These are phyloP conservation scores for Halocynthia roretzi DNA, from an alignment of 23 tunicate species.

Conservation along the genomic window DNA sequence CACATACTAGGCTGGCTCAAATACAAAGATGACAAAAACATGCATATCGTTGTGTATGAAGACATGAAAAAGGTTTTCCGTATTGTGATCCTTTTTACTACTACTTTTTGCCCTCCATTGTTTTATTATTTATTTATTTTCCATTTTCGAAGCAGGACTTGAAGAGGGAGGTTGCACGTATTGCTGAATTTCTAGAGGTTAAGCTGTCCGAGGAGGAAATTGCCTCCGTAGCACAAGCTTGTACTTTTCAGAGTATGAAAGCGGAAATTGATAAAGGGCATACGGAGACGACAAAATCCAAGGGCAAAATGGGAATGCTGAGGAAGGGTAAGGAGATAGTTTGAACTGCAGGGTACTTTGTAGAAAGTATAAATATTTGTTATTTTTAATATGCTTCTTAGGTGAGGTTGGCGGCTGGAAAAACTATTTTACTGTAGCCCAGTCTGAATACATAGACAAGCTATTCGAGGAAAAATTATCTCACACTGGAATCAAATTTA, in stretches of 20 bases:
- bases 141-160: constrained; percentile 8
- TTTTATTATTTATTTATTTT: too few species aligned
- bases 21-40: neutral
- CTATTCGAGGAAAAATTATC: constrained; percentile 22
- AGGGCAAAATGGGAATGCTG: too few species aligned
- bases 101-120: too few species aligned
- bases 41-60: neutral
- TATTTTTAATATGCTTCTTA: neutral
- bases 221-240: neutral
- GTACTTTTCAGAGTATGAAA: constrained; percentile 14
- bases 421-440: constrained; percentile 23
- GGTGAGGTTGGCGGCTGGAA: constrained; percentile 45
- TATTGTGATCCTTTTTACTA: too few species aligned
- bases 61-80: constrained; percentile 10
- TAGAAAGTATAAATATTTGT: too few species aligned
- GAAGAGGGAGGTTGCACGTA: neutral
- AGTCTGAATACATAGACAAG: constrained; percentile 28
- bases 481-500: constrained; percentile 17
- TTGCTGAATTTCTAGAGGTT: constrained; percentile 17
- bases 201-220: constrained; percentile 4
- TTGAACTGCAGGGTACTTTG: too few species aligned
- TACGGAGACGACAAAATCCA: too few species aligned
- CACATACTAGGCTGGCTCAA: too few species aligned
- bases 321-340: too few species aligned
- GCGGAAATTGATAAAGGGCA: neutral